A percentile compares a stretch with the other conserved stretches of the same genome.
Conservation (phyloP, 2,797 vertebrate species). For the Phyllotis vaccarum region DNA sequence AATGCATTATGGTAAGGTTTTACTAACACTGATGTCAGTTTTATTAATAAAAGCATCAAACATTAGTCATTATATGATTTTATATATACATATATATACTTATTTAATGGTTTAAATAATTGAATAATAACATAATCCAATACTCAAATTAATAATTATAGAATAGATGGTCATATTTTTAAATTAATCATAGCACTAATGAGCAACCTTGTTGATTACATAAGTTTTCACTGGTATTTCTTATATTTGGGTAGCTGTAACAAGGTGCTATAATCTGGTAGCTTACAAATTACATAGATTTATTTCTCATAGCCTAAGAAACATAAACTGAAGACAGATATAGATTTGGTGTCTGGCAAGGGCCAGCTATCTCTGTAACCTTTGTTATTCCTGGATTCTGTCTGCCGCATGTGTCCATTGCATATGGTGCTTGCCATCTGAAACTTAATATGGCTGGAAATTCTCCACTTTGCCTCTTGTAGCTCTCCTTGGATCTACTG, state of each 20-base stretch:
- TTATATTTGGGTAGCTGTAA: neutral
- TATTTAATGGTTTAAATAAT: neutral
- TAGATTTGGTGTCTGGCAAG: neutral
- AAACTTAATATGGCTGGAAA: conserved; percentile 9
- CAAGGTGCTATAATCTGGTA: neutral
- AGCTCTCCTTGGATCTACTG: neutral
- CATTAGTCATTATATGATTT: neutral
- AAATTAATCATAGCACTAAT: neutral
- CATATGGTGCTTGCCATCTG: neutral
- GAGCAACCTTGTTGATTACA: neutral
- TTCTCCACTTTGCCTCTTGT: neutral
- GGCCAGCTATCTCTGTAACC: neutral
- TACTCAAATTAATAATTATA: conserved; percentile 10
- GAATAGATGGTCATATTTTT: neutral
- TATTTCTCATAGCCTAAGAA: neutral
- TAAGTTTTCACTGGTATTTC: neutral
- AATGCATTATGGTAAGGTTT: neutral
- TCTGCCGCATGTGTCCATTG: neutral
- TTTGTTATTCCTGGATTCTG: neutral
- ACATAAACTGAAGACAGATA: neutral
- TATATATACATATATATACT: no score
- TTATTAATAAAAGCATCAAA: conserved; percentile 18
- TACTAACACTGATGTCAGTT: neutral
- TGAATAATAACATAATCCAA: conserved; percentile 11
- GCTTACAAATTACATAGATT: neutral